Evolutionary conservation across 1,140 invertebrate genomes (phyloP).

Genomic region (Polyergus mexicanus): DNA sequence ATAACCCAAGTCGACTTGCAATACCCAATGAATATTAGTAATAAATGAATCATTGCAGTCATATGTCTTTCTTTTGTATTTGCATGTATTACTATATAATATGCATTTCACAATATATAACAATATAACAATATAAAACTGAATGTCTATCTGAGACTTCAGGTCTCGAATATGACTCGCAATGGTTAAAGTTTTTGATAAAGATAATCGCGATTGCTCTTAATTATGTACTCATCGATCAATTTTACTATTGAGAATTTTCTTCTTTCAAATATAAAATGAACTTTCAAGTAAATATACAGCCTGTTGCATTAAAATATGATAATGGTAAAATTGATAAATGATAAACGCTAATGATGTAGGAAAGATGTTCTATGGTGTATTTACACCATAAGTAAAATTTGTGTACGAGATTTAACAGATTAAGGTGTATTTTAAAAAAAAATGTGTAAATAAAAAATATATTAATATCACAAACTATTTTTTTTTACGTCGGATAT

Average conservation of each 20-base stretch:
- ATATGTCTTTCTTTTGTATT: not conserved
- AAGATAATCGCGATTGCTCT: not conserved
- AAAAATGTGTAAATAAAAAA: conserved; percentile 66
- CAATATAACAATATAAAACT: not conserved
- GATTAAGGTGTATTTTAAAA: conserved; percentile 63
- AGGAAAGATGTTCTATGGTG: not conserved
- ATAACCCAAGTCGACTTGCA: not conserved
- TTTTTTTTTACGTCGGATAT: not conserved
- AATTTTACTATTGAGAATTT: not conserved
- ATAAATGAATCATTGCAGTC: conserved; percentile 17
- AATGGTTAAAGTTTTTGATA: not conserved
- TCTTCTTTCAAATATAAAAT: not conserved
- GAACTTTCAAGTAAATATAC: not conserved
- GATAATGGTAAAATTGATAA: conserved; percentile 18
- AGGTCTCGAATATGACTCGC: not conserved
- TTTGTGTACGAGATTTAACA: conserved; percentile 15
- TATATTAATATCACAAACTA: not conserved
- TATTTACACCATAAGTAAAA: conserved; percentile 1
- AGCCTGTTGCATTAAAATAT: not conserved
- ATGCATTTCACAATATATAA: not conserved
- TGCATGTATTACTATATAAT: not conserved
- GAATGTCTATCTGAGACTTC: not conserved
- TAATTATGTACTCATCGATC: not conserved
- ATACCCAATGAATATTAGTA: conserved; percentile 27
- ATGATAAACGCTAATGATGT: conserved; percentile 2